These are phyloP conservation scores for Epinephelus malabaricus DNA, from an alignment of 2,797 vertebrate genomes.

Conservation along the genomic window DNA sequence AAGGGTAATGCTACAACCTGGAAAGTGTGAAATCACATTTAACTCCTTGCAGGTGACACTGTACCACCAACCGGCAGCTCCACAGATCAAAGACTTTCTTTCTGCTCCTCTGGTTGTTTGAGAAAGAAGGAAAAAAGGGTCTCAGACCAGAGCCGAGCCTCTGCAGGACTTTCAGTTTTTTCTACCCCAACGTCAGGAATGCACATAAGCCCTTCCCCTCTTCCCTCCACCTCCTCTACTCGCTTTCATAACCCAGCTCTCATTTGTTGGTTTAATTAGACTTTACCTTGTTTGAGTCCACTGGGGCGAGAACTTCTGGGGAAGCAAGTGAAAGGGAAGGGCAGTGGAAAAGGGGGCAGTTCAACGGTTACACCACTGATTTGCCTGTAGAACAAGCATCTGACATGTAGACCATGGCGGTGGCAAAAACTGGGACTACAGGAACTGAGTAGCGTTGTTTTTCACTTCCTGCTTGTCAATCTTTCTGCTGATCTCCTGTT, in stretches of 20 bases:
- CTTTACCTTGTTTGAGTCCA: slow-evolving; percentile 67
- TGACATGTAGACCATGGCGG: neutral
- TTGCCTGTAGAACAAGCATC: slow-evolving; percentile 15
- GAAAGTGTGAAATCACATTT: neutral
- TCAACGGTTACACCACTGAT: slow-evolving; percentile 23
- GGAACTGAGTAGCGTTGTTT: neutral
- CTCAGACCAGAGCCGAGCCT: neutral
- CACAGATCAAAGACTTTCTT: slow-evolving; percentile 22
- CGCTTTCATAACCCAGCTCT: slow-evolving; percentile 62
- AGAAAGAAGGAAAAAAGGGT: neutral
- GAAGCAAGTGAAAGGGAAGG: slow-evolving; percentile 35
- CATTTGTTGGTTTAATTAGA: slow-evolving; percentile 61
- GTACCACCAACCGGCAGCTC: slow-evolving; percentile 1
- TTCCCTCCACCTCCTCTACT: neutral
- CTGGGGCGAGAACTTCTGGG: slow-evolving; percentile 60
- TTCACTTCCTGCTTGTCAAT: neutral
- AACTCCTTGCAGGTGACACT: neutral
- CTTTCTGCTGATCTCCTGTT: neutral
- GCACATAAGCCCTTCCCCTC: slow-evolving; percentile 47
- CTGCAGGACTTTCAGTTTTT: neutral
- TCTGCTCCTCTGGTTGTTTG: neutral
- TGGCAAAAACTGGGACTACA: neutral
- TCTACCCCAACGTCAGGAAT: slow-evolving; percentile 44
- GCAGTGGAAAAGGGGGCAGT: neutral
- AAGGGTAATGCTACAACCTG: neutral